Evolutionary conservation across 1,140 invertebrate species (phyloP).

Genomic region (Halesus radiatus): DNA sequence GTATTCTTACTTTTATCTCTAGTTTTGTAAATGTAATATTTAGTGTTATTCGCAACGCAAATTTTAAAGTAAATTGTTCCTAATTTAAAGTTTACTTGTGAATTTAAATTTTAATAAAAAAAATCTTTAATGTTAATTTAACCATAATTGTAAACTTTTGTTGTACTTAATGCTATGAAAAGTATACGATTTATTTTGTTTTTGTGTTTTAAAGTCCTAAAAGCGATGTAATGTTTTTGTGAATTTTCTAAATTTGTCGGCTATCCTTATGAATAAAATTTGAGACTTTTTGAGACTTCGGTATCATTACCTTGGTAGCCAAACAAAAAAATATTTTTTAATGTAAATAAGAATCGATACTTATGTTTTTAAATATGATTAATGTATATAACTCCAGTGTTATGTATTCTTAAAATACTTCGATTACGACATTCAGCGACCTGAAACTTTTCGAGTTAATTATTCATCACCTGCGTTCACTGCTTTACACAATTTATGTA

Average conservation of each 20-base stretch:
- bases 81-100: constrained; percentile 11
- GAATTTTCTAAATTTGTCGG: background rate
- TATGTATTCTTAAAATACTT: background rate
- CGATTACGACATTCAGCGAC: constrained; percentile 10
- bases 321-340: no score
- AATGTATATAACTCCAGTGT: constrained; percentile 29
- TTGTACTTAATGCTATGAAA: background rate
- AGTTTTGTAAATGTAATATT: background rate
- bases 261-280: background rate
- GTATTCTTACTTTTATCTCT: no score
- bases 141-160: background rate
- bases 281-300: background rate
- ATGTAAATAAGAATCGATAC: background rate
- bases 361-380: background rate
- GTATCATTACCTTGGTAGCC: background rate
- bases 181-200: background rate
- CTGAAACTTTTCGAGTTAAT: constrained; percentile 14
- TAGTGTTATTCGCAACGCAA: background rate
- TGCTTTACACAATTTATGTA: background rate
- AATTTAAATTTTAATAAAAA: background rate
- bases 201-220: background rate
- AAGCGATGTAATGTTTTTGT: background rate
- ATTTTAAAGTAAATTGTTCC: constrained; percentile 12
- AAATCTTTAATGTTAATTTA: background rate
- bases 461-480: background rate